Evolutionary conservation across 2,888 invertebrate species (phyloP).

Genomic region (Chouioia cunea): DNA sequence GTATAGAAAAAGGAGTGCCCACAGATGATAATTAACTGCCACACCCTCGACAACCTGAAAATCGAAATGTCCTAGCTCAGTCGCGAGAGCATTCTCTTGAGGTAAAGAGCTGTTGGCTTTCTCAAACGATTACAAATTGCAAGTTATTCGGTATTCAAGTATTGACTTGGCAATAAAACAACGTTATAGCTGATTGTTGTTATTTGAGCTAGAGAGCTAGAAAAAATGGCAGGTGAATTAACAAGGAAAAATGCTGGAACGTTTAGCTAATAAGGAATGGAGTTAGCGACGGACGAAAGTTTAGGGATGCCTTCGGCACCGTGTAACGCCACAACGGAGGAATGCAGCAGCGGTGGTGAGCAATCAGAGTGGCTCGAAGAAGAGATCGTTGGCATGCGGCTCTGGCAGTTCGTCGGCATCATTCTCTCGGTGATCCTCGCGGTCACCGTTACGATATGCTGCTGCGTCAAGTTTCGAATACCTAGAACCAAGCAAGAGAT

Average conservation of each 20-base stretch:
- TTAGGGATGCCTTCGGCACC: slow-evolving; percentile 55
- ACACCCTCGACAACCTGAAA: slow-evolving; percentile 51
- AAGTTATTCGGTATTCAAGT: background rate
- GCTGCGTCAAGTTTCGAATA: slow-evolving; percentile 90
- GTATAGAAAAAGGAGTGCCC: slow-evolving; percentile 60
- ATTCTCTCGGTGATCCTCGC: slow-evolving; percentile 60
- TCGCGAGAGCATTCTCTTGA: slow-evolving; percentile 9
- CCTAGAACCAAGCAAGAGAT: slow-evolving; percentile 96
- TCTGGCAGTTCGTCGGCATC: slow-evolving; percentile 77
- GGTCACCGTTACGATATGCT: slow-evolving; percentile 81
- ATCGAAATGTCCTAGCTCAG: slow-evolving; percentile 30
- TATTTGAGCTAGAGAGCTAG: background rate
- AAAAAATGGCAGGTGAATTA: background rate
- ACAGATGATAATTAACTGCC: slow-evolving; percentile 56
- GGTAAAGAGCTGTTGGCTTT: background rate
- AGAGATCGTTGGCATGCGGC: slow-evolving; percentile 77
- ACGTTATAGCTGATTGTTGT: background rate
- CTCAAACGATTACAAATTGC: background rate
- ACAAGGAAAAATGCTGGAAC: background rate
- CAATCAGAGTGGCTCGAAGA: slow-evolving; percentile 79
- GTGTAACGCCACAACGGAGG: slow-evolving; percentile 55
- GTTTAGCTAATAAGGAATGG: slow-evolving; percentile 6
- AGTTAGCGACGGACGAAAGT: background rate
- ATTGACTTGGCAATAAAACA: background rate
- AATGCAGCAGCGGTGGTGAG: slow-evolving; percentile 55